Evolutionary conservation across 2,888 invertebrate genomes (phyloP), one percentile per base, ranked within the genome.

Genomic region (Meghimatium bilineatum): DNA sequence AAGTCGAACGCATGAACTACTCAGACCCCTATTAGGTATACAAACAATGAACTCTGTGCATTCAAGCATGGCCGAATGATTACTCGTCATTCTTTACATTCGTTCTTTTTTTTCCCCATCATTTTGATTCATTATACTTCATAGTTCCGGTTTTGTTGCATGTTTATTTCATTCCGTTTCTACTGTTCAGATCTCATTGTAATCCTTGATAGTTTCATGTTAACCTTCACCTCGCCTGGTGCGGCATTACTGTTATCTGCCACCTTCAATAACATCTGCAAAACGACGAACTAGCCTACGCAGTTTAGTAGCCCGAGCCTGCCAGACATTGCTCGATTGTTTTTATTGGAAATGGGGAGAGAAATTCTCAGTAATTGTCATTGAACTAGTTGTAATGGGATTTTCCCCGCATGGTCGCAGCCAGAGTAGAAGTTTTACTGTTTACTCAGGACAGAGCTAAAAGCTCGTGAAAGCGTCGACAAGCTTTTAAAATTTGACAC

Each of bases 311-410:
- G 67, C 10, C 29, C 38, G 23, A 38, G 79, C 23, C n/a, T 44
- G 66, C 17, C 79, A 67, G 66, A 67, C 69, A 79, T 79, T 79
- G 77, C 66, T 66, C 67, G 67, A 67, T 79, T 79, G 79, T 79
- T 67, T 78, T 79, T 44, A 67, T 79, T 67, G 44, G 79, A 79
- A 79, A 79, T 52, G 79, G 49, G 79, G 23, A 44, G 67, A n/a
- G 79, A 79, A 69, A 66, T 79, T 79, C 23, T 69, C 79, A 79
- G 79, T 79, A 79, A 79, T 79, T 79, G 79, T 79, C 67, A 79
- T 56, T 79, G 79, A 79, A 79, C 67, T 38, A 26, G 79, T 26
- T 34, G 79, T 79, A 77, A 77, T 77, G 77, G 36, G 77, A 63
- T 77, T 77, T 77, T 77, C 29, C 63, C 36, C 77, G 63, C 77